Evolutionary conservation across 1,140 invertebrate species (phyloP), one percentile per base, ranked within the genome.

Genomic region (Uloborus diversus): DNA sequence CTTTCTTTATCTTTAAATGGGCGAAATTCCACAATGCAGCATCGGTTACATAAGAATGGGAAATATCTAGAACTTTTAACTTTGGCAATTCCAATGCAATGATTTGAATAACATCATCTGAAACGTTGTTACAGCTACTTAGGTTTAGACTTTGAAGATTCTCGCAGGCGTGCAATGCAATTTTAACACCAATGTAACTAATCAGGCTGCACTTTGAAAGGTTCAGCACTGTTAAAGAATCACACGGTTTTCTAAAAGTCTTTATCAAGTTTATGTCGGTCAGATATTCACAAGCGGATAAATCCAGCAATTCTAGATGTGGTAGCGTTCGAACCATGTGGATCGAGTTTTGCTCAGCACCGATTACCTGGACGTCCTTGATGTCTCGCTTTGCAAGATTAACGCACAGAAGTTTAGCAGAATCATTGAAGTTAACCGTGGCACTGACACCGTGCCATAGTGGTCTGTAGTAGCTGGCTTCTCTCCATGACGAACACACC

Each of bases 381-480:
- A 98, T 96, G 81, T 96, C 96, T 33, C 96, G 89, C 82, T 92
- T 91, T 1, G 94, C 94, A 27, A 98, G 88, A 76, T 93, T 95
- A 23, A 91, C 90, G 86, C 96, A 97, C 28, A 97, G 89, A 81
- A 92, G 92, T 5, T 93, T 92, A 65, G 93, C 93, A 71, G 94
- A 91, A 80, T 93, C 90, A 49, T 93, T 90, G 37, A 98, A 89
- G 87, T 98, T 96, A 80, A 98, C 86, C 82, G 94, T 93, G 0
- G 96, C 95, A 85, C 96, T 94, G 4, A 96, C 94, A 47, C 94
- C 94, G 81, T 94, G 91, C 96, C 96, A 98, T 4, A 97, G 95
- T 4, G 93, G 94, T 79, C 94, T 92, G 83, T 94, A 91, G 85
- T 97, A 96, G 13, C 87, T 87, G 83, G 95, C 95, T 78, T 97